A percentile compares a stretch with the other conserved stretches of the same genome.
phyloP scores from a whole-genome alignment of 2,113 vertebrate genomes.

The Brienomyrus longianalis region DNA sequence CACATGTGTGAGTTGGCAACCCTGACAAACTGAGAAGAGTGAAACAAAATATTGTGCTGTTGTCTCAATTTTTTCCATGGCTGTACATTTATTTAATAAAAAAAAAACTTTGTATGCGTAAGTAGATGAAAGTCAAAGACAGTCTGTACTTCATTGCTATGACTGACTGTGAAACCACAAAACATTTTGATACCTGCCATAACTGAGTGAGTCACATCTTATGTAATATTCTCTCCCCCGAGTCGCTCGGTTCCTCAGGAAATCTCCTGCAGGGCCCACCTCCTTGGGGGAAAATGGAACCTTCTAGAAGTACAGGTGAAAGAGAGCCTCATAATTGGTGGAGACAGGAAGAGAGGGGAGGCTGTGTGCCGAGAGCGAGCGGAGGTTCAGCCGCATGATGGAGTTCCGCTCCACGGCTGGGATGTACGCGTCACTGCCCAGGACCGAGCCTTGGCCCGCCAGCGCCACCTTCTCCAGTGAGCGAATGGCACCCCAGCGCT shows the following conservation, averaged over 20 bases:
- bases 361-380: slow-evolving; percentile 34
- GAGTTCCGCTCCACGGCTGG: slow-evolving; percentile 49
- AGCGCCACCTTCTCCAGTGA: slow-evolving; percentile 50
- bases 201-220: background rate
- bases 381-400: slow-evolving; percentile 47
- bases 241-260: background rate
- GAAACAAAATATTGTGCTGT: no score
- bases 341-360: slow-evolving; percentile 55
- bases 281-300: background rate
- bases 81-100: background rate
- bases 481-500: slow-evolving; percentile 49
- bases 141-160: background rate
- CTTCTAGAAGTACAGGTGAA: slow-evolving; percentile 55
- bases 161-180: background rate
- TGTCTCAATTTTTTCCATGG: no score
- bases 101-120: background rate
- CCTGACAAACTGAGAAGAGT: no score
- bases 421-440: slow-evolving; percentile 47
- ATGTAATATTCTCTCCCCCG: background rate
- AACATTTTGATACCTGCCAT: background rate
- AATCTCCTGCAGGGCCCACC: background rate
- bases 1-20: no score
- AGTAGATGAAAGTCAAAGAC: background rate
- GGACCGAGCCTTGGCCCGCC: slow-evolving; percentile 57
- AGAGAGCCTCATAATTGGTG: slow-evolving; percentile 55